These are phyloP conservation scores for Girardinichthys multiradiatus DNA, from an alignment of 2,113 vertebrate species.

Conservation along the genomic window DNA sequence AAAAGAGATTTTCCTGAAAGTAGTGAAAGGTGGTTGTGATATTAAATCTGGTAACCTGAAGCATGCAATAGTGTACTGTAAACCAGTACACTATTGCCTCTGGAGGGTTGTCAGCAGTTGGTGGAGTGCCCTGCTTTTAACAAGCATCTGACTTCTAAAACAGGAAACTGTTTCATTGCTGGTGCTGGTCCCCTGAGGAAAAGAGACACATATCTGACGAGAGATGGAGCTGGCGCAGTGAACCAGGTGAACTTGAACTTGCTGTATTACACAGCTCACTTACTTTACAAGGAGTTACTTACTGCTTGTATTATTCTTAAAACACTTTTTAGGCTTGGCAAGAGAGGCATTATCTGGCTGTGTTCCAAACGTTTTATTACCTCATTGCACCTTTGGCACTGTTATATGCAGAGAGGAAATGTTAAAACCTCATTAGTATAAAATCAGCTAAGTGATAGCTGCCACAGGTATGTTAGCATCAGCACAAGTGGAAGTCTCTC, in stretches of 20 bases:
- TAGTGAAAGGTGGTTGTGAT: neutral
- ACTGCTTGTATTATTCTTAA: neutral
- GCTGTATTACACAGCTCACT: neutral
- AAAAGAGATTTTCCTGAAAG: neutral
- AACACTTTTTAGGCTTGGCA: neutral
- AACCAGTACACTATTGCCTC: constrained; percentile 6
- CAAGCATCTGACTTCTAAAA: constrained; percentile 30
- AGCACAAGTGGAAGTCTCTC: neutral
- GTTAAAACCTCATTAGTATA: neutral
- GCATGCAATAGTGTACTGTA: neutral
- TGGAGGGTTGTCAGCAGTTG: constrained; percentile 26
- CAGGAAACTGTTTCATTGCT: constrained; percentile 35
- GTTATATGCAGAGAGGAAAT: neutral
- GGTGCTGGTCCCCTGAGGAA: constrained; percentile 27
- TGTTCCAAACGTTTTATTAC: neutral
- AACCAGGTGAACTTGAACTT: constrained; percentile 30
- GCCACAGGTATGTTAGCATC: neutral
- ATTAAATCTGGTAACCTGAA: constrained; percentile 10
- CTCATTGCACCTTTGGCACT: neutral
- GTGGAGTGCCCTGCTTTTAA: constrained; percentile 21
- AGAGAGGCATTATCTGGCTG: neutral
- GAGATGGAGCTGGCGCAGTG: constrained; percentile 36
- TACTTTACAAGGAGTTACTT: constrained; percentile 7
- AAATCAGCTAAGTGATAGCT: neutral
- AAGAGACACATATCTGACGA: constrained; percentile 22